Evolutionary conservation across 2,888 invertebrate species (phyloP), one percentile per base, ranked within the genome.

Genomic region (Aleiodes leptofemur): DNA sequence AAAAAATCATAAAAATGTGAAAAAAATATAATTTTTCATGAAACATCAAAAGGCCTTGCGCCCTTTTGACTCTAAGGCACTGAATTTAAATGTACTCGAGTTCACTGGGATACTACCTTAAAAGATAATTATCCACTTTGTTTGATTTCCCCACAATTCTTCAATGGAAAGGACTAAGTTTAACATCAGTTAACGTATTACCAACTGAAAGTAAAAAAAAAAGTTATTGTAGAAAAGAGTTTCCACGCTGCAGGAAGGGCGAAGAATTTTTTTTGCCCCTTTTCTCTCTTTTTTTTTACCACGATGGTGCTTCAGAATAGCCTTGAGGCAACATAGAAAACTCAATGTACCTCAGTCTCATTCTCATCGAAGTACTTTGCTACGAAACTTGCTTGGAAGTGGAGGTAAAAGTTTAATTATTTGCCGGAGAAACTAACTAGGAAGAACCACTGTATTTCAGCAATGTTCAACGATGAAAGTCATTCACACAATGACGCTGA

Each of bases 101-200:
- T n/a, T n/a, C n/a, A n/a, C n/a, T n/a, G n/a, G n/a, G n/a, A n/a
- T n/a, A n/a, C n/a, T n/a, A n/a, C n/a, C n/a, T 23, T 23, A 23
- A 23, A 23, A 23, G 31, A 51, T 68, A 57, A 73, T 73, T 57
- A 59, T 73, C 68, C 57, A 69, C 31, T 69, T n/a, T n/a, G 31
- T 43, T 69, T 69, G 73, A 73, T 59, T 73, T 9, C 57, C 57
- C 57, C 31, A 16, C 50, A 16, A 68, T 73, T 48, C 56, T 69
- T 57, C 56, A 57, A 57, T 64, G 56, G 48, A 59, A 56, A 13
- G 50, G 23, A 31, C 56, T 38, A 69, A 73, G 57, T 73, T 73
- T 68, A 69, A 73, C 43, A 38, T 34, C 53, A 73, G 68, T 73
- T 73, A 73, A 50, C 34, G 59, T 55, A 73, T 73, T 73, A 51